Evolutionary conservation across 1,140 invertebrate species (phyloP), one percentile per base, ranked within the genome.

Genomic region (Zaprionus gabonicus): DNA sequence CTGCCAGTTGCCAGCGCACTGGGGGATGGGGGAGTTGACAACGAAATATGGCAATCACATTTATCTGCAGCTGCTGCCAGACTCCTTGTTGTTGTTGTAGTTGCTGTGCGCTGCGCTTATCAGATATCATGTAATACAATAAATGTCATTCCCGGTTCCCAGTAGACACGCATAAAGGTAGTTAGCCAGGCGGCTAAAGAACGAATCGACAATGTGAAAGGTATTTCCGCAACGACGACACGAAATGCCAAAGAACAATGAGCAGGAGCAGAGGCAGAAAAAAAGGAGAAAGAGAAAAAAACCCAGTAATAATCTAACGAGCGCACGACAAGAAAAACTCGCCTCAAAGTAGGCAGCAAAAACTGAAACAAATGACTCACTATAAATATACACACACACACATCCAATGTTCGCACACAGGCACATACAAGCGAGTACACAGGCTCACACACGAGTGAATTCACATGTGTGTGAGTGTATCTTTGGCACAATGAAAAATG

Each of bases 401-500:
- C 9, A 28, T 17, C 4, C 4, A 0, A 46, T 41, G 12, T 46
- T 27, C 12, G 9, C 36, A 51, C 60, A 15, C 66, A 70, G 10
- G 38, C 51, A 57, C 74, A 31, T 10, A 23, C 41, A 59, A 31
- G n/a, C n/a, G 20, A 25, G 20, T 25, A 51, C 9, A 23, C 20
- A 12, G 17, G 12, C 46, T 51, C 25, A 25, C 7, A 53, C 51
- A 44, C 38, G 20, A 53, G 31, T 17, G 34, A 28, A 36, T 38
- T 65, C 34, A 51, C 23, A 41, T 57, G 20, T 27, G 34, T 38
- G 49, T 36, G 28, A 63, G 64, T 66, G n/a, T 59, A 44, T 46
- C 71, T 78, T 82, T 76, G 81, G 80, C 78, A 90, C 78, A 85
- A 90, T 85, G 81, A 88, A 78, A 90, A 91, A 91, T 86, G 74